These are phyloP conservation scores for Resseliella maxima DNA, from an alignment of 2,888 invertebrate genomes.

Conservation along the genomic window DNA sequence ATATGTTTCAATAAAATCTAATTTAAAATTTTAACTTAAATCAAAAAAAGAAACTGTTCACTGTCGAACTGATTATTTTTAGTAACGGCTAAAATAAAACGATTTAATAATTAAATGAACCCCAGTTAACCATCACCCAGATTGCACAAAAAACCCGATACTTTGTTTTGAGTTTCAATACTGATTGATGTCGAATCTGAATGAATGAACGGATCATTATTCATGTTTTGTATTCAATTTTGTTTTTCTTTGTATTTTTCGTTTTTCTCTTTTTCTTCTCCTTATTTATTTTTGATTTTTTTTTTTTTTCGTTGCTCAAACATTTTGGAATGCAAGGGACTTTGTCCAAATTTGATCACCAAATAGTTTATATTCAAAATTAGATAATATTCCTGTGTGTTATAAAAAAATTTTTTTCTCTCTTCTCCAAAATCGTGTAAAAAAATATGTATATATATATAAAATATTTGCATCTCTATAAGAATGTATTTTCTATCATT, in stretches of 20 bases:
- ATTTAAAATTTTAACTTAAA: slow-evolving; percentile 10
- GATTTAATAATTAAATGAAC: slow-evolving; percentile 51
- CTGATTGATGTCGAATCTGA: slow-evolving; percentile 62
- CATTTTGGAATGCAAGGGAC: slow-evolving; percentile 22
- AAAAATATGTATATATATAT: background rate
- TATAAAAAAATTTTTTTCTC: background rate
- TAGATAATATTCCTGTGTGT: background rate
- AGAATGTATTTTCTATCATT: background rate
- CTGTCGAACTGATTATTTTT: background rate
- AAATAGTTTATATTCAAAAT: background rate
- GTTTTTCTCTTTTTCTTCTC: background rate
- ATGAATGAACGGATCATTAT: slow-evolving; percentile 28
- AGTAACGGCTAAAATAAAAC: slow-evolving; percentile 48
- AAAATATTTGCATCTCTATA: background rate
- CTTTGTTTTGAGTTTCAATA: slow-evolving; percentile 71
- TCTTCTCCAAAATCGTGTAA: background rate
- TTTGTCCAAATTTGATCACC: slow-evolving; percentile 42
- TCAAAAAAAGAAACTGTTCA: background rate
- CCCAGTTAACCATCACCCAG: slow-evolving; percentile 76
- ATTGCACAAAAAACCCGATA: slow-evolving; percentile 89
- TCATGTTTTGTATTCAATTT: slow-evolving; percentile 5
- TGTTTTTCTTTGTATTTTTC: background rate
- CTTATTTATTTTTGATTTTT: background rate
- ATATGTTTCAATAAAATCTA: slow-evolving; percentile 33
- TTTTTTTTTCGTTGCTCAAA: background rate